Percentiles rank a stretch among this genome's conserved stretches.
Evolutionary conservation across 2,113 vertebrate species (phyloP).

Genomic region (Boleophthalmus pectinirostris): DNA sequence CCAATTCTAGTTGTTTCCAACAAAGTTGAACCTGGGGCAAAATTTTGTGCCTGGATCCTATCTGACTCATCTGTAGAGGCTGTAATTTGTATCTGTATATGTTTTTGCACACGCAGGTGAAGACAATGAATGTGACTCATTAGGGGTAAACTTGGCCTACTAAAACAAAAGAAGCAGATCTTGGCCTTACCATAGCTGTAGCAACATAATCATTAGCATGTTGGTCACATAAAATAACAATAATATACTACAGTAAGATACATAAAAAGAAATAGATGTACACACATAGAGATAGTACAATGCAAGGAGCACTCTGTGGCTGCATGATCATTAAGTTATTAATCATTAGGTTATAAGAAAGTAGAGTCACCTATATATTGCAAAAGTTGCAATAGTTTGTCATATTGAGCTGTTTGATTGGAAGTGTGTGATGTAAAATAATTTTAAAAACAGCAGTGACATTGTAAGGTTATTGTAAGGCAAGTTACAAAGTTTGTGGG

Average conservation of each 20-base stretch:
- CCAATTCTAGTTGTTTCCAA: constrained; percentile 70
- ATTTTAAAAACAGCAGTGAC: no score
- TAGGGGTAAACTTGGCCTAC: constrained; percentile 47
- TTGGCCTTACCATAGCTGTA: constrained; percentile 30
- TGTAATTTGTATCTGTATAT: constrained; percentile 37
- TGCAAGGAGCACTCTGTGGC: not conserved
- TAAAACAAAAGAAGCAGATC: constrained; percentile 38
- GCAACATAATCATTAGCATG: not conserved
- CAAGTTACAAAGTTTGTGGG: no score
- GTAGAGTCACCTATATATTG: not conserved
- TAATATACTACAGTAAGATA: not conserved
- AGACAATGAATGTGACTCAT: constrained; percentile 44
- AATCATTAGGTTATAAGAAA: not conserved
- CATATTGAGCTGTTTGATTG: no score
- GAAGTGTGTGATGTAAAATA: no score
- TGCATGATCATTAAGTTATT: no score
- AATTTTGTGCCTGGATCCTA: constrained; percentile 67
- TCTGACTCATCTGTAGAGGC: constrained; percentile 52
- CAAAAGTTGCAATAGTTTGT: no score
- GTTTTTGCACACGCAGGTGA: constrained; percentile 18
- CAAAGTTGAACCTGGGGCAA: constrained; percentile 60
- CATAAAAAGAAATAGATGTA: not conserved
- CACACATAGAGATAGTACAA: not conserved
- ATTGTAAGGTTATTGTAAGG: no score
- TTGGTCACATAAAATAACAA: not conserved